Conservation (phyloP, 2,888 invertebrate genomes). For the Polyploca ridens region DNA sequence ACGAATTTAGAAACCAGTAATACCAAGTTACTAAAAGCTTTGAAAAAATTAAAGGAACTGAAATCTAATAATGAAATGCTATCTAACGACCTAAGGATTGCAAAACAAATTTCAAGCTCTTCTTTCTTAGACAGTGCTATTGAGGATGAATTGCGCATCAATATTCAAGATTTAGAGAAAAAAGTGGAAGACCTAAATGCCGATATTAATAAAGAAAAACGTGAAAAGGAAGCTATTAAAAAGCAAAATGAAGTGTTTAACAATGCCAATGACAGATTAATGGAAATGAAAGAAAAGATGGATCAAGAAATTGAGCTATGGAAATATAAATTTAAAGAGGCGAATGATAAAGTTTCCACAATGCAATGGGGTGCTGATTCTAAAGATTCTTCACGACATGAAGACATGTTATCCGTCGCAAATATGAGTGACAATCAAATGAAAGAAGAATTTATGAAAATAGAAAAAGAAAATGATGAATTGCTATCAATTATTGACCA, state of each 20-base stretch:
- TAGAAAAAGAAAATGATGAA: slow-evolving; percentile 79
- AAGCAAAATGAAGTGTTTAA: slow-evolving; percentile 90
- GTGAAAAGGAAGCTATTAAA: slow-evolving; percentile 87
- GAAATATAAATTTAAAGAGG: slow-evolving; percentile 89
- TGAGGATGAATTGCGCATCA: slow-evolving; percentile 91
- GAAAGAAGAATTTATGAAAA: slow-evolving; percentile 62
- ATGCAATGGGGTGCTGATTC: slow-evolving; percentile 64
- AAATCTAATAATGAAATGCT: slow-evolving; percentile 88
- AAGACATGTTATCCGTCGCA: slow-evolving; percentile 21
- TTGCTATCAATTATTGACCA: slow-evolving; percentile 65
- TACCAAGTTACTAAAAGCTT: slow-evolving; percentile 89
- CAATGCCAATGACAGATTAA: slow-evolving; percentile 90
- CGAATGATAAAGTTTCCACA: slow-evolving; percentile 86
- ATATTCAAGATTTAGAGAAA: slow-evolving; percentile 87
- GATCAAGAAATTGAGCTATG: slow-evolving; percentile 90
- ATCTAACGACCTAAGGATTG: slow-evolving; percentile 80
- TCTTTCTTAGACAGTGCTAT: slow-evolving; percentile 90
- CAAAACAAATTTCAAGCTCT: slow-evolving; percentile 79
- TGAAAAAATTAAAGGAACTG: slow-evolving; percentile 93
- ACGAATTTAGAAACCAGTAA: slow-evolving; percentile 87
- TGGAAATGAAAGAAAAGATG: slow-evolving; percentile 92
- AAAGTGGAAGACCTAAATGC: slow-evolving; percentile 84
- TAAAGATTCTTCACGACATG: slow-evolving; percentile 51
- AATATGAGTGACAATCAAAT: slow-evolving; percentile 36
- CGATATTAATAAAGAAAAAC: slow-evolving; percentile 84